Evolutionary conservation across 2,888 invertebrate genomes (phyloP), one percentile per base, ranked within the genome.

Genomic region (Hydroisotoma schaefferi): DNA sequence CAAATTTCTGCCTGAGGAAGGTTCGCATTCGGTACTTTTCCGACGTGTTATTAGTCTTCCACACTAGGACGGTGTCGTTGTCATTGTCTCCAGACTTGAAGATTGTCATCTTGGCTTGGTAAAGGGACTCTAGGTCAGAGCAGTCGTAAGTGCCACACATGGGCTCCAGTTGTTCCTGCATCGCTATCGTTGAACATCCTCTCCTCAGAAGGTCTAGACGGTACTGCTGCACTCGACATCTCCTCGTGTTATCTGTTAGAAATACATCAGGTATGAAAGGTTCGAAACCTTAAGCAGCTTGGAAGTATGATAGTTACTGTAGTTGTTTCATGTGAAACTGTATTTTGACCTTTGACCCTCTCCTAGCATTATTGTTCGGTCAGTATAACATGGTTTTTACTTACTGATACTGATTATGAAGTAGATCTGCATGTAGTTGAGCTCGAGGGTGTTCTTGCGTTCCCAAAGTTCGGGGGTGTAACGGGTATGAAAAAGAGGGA

Each of bases 341-440:
- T n/a, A n/a, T n/a, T n/a, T n/a, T n/a, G n/a, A n/a, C n/a, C n/a
- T n/a, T n/a, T n/a, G n/a, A n/a, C n/a, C n/a, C n/a, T n/a, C n/a
- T n/a, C n/a, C n/a, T n/a, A n/a, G n/a, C n/a, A n/a, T n/a, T n/a
- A n/a, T n/a, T n/a, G n/a, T n/a, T n/a, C n/a, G n/a, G n/a, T 33
- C 8, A 33, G 33, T 33, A 10, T 15, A 6, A 15, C 33, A 33
- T 18, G 43, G 8, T 10, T 43, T 23, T 46, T 15, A 23, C 49
- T 48, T 54, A 63, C 63, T 54, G 28, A 43, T 48, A 26, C 48
- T 48, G 18, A 61, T 22, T 4, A 59, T 55, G 55, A 59, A 64
- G 55, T 64, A 67, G 43, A 67, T 62, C 29, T 64, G 64, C 59
- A 67, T 57, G 60, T 59, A 67, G 28, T 60, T 61, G 44, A 67